Evolutionary conservation across 2,797 vertebrate species (phyloP).

Genomic region (Galagoides demidoff): DNA sequence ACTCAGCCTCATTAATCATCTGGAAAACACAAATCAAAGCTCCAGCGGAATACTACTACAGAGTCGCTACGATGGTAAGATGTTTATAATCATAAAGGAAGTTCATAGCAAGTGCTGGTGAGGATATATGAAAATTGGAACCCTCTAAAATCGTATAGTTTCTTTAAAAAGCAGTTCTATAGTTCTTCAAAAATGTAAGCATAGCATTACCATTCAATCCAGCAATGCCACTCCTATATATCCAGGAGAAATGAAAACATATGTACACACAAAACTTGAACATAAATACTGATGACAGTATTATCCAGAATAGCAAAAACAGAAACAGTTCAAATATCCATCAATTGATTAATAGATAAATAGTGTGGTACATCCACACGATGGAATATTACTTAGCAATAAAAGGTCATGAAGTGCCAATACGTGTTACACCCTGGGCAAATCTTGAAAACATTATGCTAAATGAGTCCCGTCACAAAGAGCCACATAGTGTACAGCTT

Average conservation of each 20-base stretch:
- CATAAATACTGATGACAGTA: background rate
- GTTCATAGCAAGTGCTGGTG: background rate
- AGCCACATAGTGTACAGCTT: background rate
- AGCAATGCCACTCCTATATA: background rate
- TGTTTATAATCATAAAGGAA: background rate
- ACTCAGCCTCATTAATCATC: background rate
- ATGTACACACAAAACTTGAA: background rate
- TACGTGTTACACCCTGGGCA: background rate
- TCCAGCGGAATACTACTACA: background rate
- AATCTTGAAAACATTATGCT: background rate
- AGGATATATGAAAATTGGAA: background rate
- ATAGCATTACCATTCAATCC: background rate
- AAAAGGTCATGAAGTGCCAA: background rate
- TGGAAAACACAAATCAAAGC: slow-evolving; percentile 25
- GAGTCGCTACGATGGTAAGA: background rate
- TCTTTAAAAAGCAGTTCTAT: background rate
- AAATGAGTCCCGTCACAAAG: background rate
- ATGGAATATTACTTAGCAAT: slow-evolving; percentile 3
- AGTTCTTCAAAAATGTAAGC: background rate
- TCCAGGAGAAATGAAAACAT: slow-evolving; percentile 38
- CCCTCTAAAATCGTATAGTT: background rate
- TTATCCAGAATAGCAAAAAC: slow-evolving; percentile 6
- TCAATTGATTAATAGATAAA: background rate
- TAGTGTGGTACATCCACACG: background rate
- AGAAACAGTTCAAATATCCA: background rate